Percentiles rank a stretch among this genome's conserved stretches.
Conservation (phyloP, 2,797 vertebrate genomes). For the Ispidina lecontei region DNA sequence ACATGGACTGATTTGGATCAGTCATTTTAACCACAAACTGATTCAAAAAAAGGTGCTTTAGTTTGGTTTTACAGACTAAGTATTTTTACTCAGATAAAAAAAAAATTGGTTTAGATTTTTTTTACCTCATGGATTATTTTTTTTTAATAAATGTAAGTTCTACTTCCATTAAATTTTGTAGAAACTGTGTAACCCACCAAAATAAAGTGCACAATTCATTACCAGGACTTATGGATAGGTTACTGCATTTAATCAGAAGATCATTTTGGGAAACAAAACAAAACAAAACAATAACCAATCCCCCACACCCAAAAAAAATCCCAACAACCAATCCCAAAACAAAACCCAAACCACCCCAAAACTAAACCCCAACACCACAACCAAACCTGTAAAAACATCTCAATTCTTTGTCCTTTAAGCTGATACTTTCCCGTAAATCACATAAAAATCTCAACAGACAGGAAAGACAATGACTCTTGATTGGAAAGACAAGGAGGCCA, state of each 20-base stretch:
- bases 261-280: no score
- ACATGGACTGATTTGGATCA: neutral
- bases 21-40: neutral
- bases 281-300: no score
- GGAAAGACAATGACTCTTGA: slow-evolving; percentile 50
- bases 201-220: neutral
- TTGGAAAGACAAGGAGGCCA: slow-evolving; percentile 15
- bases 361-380: neutral
- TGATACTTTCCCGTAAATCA: neutral
- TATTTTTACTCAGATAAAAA: neutral
- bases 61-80: neutral
- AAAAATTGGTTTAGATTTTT: neutral
- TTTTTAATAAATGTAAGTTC: neutral
- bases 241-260: neutral
- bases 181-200: neutral
- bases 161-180: neutral
- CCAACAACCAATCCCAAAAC: no score
- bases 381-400: neutral
- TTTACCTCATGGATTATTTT: neutral
- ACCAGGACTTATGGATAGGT: neutral
- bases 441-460: slow-evolving; percentile 7
- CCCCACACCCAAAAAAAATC: neutral
- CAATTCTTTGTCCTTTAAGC: neutral
- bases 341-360: no score
- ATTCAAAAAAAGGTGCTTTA: neutral